phyloP scores from a whole-genome alignment of 2,113 vertebrate genomes.

The Ceuthmochares aereus region DNA sequence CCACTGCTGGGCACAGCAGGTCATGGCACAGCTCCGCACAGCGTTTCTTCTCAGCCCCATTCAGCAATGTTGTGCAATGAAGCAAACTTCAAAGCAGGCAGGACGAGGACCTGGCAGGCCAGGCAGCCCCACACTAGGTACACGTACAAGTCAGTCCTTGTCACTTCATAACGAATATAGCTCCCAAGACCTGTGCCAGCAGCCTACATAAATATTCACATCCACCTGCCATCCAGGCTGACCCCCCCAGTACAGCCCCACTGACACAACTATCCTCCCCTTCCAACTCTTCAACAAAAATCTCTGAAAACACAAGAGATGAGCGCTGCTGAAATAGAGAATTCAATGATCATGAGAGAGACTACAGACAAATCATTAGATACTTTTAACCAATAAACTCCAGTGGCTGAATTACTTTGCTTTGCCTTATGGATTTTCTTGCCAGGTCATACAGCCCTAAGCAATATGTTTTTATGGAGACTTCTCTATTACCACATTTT shows the following conservation, averaged over 20 bases:
- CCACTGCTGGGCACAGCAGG: accelerated
- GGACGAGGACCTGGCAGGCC: background rate
- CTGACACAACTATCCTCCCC: background rate
- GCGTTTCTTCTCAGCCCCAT: background rate
- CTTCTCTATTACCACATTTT: background rate
- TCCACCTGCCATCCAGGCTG: background rate
- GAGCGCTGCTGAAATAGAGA: background rate
- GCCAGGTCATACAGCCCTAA: background rate
- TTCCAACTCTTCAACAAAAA: background rate
- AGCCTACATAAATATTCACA: too few species aligned
- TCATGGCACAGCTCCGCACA: background rate
- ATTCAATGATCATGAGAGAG: too few species aligned
- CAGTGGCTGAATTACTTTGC: background rate
- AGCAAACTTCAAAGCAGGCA: background rate
- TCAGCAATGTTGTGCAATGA: accelerated
- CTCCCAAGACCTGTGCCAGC: background rate
- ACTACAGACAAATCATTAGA: background rate
- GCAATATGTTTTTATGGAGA: background rate
- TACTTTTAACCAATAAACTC: background rate
- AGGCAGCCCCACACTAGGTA: background rate
- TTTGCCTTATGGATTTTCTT: background rate
- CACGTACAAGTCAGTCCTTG: accelerated
- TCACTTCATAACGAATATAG: background rate
- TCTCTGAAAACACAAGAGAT: accelerated
- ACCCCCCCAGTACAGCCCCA: background rate